phyloP scores from a whole-genome alignment of 1,140 invertebrate species.

The Dendrolimus kikuchii region DNA sequence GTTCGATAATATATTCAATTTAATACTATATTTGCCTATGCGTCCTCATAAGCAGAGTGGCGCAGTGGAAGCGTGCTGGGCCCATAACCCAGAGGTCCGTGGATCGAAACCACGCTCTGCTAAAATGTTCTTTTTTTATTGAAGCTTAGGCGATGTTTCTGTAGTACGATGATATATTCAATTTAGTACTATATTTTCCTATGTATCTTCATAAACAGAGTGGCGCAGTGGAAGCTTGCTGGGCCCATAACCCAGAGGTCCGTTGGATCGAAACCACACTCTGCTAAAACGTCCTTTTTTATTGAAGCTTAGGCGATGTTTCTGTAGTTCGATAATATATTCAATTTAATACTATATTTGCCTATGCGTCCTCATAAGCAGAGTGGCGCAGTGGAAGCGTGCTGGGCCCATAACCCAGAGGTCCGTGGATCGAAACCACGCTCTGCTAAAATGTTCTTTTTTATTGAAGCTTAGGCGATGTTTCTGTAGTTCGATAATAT shows the following conservation, averaged over 20 bases:
- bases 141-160: too few relatives aligned
- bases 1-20: too few relatives aligned
- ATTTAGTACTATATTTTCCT: not conserved
- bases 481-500: too few relatives aligned
- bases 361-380: conserved; percentile 13
- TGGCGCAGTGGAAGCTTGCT: conserved; percentile 50
- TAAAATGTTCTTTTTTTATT: too few relatives aligned
- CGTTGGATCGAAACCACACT: conserved; percentile 51
- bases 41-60: conserved; percentile 30
- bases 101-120: too few relatives aligned
- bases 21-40: too few relatives aligned
- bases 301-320: too few relatives aligned
- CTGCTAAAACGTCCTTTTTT: conserved; percentile 41
- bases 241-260: conserved; percentile 48
- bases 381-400: conserved; percentile 43
- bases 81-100: conserved; percentile 5
- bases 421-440: conserved; percentile 50
- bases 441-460: conserved; percentile 49
- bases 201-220: conserved; percentile 23
- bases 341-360: too few relatives aligned
- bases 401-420: conserved; percentile 42
- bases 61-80: conserved; percentile 49
- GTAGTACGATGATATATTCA: too few relatives aligned
- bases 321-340: too few relatives aligned
- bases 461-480: too few relatives aligned